Conservation (phyloP, 2,888 invertebrate species). For the Heteromyza rotundicornis region DNA sequence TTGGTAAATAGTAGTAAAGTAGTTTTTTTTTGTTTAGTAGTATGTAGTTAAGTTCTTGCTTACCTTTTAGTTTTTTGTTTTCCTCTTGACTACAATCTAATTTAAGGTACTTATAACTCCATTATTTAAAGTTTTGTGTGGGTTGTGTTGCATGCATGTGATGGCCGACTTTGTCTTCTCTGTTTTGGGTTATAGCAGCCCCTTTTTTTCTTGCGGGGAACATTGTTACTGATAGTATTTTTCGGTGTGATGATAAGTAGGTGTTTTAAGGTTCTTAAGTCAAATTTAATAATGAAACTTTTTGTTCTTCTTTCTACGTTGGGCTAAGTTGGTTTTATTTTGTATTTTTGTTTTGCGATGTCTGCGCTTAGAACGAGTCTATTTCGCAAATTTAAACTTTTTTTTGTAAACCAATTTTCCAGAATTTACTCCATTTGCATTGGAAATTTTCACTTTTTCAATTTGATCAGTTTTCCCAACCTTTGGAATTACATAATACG, state of each 20-base stretch:
- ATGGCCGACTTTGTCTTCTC: no score
- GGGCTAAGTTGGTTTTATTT: constrained; percentile 23
- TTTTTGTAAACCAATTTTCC: no score
- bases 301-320: constrained; percentile 27
- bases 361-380: no score
- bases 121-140: constrained; percentile 42
- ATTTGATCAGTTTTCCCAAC: no score
- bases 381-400: no score
- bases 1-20: constrained; percentile 22
- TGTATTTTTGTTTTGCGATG: constrained; percentile 2
- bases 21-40: constrained; percentile 32
- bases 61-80: constrained; percentile 31
- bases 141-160: no score
- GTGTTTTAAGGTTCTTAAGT: no score
- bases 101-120: constrained; percentile 63
- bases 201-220: no score
- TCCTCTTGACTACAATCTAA: constrained; percentile 50
- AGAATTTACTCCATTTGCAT: no score
- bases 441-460: no score
- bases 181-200: no score
- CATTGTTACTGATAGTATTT: not conserved
- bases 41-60: constrained; percentile 30
- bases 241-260: not conserved
- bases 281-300: constrained; percentile 12
- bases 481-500: no score